These are phyloP conservation scores for Synodontis membranacea DNA, from an alignment of 2,113 vertebrate species.

Conservation along the genomic window DNA sequence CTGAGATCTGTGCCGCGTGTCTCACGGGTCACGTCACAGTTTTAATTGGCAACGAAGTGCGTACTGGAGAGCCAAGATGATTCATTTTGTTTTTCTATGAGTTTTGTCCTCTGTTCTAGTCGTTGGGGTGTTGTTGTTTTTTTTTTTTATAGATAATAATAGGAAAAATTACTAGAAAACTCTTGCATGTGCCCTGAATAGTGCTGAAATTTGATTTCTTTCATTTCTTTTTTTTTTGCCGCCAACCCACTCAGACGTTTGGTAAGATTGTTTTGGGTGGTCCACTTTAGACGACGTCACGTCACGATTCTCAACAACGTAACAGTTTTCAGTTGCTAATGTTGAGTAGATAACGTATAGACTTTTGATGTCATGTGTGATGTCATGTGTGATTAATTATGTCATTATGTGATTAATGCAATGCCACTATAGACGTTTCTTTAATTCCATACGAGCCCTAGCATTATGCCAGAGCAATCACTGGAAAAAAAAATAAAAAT, in stretches of 20 bases:
- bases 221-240: background rate
- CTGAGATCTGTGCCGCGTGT: background rate
- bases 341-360: background rate
- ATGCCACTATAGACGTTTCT: background rate
- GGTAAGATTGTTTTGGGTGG: background rate
- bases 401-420: no score
- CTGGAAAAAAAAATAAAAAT: background rate
- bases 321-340: background rate
- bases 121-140: no score
- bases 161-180: background rate
- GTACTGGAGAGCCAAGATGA: background rate
- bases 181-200: background rate
- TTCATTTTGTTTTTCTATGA: background rate
- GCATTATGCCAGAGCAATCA: background rate
- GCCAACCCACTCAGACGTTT: background rate
- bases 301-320: background rate
- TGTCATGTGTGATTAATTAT: no score
- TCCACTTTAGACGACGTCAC: background rate
- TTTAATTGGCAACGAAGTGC: slow-evolving; percentile 36
- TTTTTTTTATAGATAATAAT: no score
- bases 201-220: background rate
- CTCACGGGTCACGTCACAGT: slow-evolving; percentile 18
- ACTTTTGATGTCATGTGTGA: background rate
- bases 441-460: background rate
- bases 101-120: background rate